Evolutionary conservation across 2,888 invertebrate genomes (phyloP).

Genomic region (Tanytarsus gracilentus): DNA sequence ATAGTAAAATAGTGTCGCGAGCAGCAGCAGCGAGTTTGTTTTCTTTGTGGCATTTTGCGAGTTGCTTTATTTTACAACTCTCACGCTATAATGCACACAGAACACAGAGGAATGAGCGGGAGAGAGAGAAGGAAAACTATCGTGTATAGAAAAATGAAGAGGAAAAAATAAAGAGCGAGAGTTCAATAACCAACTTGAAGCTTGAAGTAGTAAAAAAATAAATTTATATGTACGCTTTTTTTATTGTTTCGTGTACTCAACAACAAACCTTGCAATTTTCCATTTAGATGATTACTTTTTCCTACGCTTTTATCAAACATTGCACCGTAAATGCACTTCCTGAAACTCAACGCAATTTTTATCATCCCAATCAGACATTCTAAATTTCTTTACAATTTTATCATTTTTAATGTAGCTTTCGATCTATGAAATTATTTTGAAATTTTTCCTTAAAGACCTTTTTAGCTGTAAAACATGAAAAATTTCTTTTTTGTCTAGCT

Average conservation of each 20-base stretch:
- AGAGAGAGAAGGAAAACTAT: neutral
- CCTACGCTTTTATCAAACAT: too few relatives aligned
- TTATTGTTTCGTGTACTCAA: neutral
- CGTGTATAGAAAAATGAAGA: neutral
- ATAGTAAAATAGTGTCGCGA: too few relatives aligned
- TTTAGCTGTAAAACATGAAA: too few relatives aligned
- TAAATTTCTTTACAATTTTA: too few relatives aligned
- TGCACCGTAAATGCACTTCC: slow-evolving; percentile 12
- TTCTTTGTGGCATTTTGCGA: neutral
- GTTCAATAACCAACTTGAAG: neutral
- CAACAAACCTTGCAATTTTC: neutral
- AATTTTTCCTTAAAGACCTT: too few relatives aligned
- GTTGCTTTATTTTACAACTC: neutral
- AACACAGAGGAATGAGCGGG: too few relatives aligned
- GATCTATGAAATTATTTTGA: too few relatives aligned
- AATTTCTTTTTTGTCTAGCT: too few relatives aligned
- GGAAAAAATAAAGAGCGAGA: neutral
- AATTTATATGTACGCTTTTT: neutral
- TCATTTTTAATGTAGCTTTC: too few relatives aligned
- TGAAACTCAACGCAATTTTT: too few relatives aligned
- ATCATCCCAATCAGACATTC: too few relatives aligned
- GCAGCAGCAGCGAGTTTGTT: too few relatives aligned
- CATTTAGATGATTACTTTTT: slow-evolving; percentile 11
- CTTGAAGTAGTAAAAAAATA: neutral
- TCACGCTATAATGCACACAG: neutral